Evolutionary conservation across 2,113 vertebrate genomes (phyloP), one percentile per base, ranked within the genome.

Genomic region (Physeter macrocephalus): DNA sequence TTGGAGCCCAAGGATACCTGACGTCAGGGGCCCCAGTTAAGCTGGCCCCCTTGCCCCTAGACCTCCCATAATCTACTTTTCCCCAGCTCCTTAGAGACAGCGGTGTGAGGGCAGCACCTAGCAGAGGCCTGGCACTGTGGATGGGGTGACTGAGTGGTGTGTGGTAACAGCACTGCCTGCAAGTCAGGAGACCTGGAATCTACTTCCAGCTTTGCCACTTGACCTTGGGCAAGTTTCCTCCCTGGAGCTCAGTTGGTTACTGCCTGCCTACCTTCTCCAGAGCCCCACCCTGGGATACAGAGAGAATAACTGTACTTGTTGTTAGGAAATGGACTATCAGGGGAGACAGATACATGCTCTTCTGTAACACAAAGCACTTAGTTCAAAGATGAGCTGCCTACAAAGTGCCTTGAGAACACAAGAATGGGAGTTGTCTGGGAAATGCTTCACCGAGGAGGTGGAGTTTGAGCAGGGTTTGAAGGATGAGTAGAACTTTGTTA

Each of bases 181-280:
- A 64, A n/a, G 39, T 82, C 93, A 74, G 86, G 77, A 88, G 72
- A 39, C 92, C 86, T 34, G 67, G n/a, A 34, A 72, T 91, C 77
- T 67, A 72, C 10, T 17, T 82, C 46, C 36, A 91, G 88, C 66
- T 90, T 78, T 75, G 84, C 46, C 82, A 29, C 46, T 94, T 12
- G 61, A 91, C 94, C 91, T 94, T 86, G 91, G 96, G 84, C 95
- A 92, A 43, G 41, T 57, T 88, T 95, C 46, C 82, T 77, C 80
- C 52, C 31, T 84, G 95, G 74, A 90, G n/a, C 57, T 39, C 61
- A 66, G 67, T 43, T 0, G 1, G 5, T 78, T 75, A 94, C 67
- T 66, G 71, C 75, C 89, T 85, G 90, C 77, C 52, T 88, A 7
- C 67, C 62, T 77, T 67, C 49, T 27, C 41, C 52, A 84, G 92